Base-by-base conservation (phyloP, 2,888 invertebrate species). In the Caenorhabditis japonica region DNA sequence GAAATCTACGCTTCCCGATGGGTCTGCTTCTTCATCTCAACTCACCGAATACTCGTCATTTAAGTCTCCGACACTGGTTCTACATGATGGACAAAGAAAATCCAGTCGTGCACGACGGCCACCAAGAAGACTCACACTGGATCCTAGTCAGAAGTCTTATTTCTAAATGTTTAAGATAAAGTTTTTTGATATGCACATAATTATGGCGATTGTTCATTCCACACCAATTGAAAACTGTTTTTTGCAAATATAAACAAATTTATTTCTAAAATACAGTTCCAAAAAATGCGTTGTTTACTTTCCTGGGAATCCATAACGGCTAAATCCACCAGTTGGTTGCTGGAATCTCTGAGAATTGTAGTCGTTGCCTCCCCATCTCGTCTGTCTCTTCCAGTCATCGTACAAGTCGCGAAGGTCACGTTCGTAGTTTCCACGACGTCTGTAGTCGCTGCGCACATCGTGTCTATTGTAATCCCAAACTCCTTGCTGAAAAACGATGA, bases 311-410 rank as follows among this genome's bases (percentile, higher is more conserved):
- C 70, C 70, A 38, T 70, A 70, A 21, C 70, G 55, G 10, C 61
- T 38, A 17, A 56, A 70, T 51, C 70, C 70, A 15, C 55, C 60
- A 13, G 49, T 49, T 55, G 70, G 70, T 34, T 39, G 41, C 19
- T 55, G 39, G 49, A 62, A 71, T 58, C 62, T 43, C 49, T 61
- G 56, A 8, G 58, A 71, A 51, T 58, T 36, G 62, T 71, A 62
- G 34, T 62, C 71, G 4, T 30, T 51, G 17, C 44, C 44, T 70
- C 70, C 70, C 70, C 70, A 70, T 30, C 27, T 41, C 10, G 70
- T 70, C 46, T 70, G 61, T 61, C 38, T 56, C 30, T 61, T 70
- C 70, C 70, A 70, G 56, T 70, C 70, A n/a, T 70, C 56, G 19
- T 8, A 70, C 30, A 70, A 46, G n/a, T 61, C 56, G 15, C 43